Percentiles rank a stretch among this genome's conserved stretches.
Evolutionary conservation across 64 coral and sea anemone species (phyloP).

Genomic region (Acropora tenuis): DNA sequence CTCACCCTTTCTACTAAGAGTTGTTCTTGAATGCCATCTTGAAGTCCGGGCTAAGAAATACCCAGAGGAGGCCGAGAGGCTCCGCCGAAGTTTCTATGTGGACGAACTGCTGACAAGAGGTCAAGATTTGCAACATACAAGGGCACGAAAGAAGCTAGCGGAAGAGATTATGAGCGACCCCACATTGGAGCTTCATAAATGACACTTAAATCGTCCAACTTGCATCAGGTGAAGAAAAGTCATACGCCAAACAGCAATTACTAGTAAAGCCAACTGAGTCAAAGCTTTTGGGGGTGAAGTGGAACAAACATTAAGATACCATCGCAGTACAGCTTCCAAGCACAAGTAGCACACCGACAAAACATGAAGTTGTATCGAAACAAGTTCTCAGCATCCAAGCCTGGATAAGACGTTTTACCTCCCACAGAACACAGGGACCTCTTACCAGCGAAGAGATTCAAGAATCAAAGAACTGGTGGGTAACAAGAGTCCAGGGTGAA

Average conservation of each 20-base stretch:
- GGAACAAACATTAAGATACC: constrained; percentile 48
- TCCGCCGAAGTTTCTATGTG: constrained; percentile 44
- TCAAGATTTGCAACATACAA: constrained; percentile 18
- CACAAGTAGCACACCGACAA: background rate
- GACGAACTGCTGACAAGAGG: constrained; percentile 50
- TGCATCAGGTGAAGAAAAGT: background rate
- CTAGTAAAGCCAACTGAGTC: constrained; percentile 22
- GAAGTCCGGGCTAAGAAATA: constrained; percentile 38
- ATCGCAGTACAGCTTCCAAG: constrained; percentile 13
- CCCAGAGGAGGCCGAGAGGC: constrained; percentile 19
- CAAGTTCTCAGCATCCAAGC: no score
- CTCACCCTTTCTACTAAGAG: constrained; percentile 55
- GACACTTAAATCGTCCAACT: constrained; percentile 12
- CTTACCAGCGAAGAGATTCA: no score
- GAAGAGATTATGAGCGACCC: constrained; percentile 63
- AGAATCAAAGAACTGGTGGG: no score
- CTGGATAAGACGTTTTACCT: no score
- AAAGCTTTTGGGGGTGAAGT: constrained; percentile 25
- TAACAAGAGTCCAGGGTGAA: no score
- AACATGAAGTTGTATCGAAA: constrained; percentile 8
- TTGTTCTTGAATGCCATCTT: constrained; percentile 44
- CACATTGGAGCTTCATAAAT: constrained; percentile 56
- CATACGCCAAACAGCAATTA: constrained; percentile 35
- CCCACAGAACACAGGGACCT: no score
- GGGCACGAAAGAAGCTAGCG: constrained; percentile 25